phyloP scores from a whole-genome alignment of 2,888 invertebrate species.

The Diadromus collaris region DNA sequence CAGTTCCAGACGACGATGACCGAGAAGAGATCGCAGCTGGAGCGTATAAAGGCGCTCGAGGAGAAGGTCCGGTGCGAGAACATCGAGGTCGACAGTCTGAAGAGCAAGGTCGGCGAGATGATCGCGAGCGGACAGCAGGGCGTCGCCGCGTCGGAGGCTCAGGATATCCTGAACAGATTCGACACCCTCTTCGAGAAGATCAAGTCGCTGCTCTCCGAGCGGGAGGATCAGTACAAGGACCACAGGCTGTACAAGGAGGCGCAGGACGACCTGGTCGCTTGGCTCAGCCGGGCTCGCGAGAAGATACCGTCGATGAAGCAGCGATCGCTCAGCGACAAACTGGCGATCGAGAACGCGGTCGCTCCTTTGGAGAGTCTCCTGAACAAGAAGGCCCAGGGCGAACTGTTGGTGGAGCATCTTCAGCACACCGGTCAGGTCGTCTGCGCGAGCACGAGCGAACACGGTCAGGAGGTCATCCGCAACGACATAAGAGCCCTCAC shows the following conservation, averaged over 20 bases:
- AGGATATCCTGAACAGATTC: constrained; percentile 91
- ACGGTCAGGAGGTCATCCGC: constrained; percentile 90
- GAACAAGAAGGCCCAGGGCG: constrained; percentile 95
- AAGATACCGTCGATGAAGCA: constrained; percentile 94
- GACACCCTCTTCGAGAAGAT: constrained; percentile 89
- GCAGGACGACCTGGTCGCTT: constrained; percentile 93
- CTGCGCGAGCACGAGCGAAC: constrained; percentile 89
- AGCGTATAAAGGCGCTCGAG: constrained; percentile 91
- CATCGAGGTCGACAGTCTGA: constrained; percentile 92
- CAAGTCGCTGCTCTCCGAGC: constrained; percentile 86
- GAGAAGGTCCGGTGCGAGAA: constrained; percentile 95
- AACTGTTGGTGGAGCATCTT: constrained; percentile 91
- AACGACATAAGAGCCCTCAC: constrained; percentile 93
- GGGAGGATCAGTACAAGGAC: constrained; percentile 93
- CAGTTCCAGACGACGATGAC: constrained; percentile 91
- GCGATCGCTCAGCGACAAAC: constrained; percentile 90
- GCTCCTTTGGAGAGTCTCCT: constrained; percentile 92
- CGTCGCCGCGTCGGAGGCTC: constrained; percentile 91
- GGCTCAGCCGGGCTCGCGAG: constrained; percentile 93
- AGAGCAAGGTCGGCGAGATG: constrained; percentile 93
- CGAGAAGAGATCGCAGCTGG: constrained; percentile 93
- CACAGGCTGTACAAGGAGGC: constrained; percentile 95
- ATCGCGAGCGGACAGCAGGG: constrained; percentile 92
- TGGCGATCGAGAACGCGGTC: constrained; percentile 94
- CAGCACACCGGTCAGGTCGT: constrained; percentile 94